Percentiles rank a stretch among this genome's conserved stretches.
These are phyloP conservation scores for Phenganax marumi DNA, from an alignment of 92 coral and sea anemone species.

Conservation along the genomic window DNA sequence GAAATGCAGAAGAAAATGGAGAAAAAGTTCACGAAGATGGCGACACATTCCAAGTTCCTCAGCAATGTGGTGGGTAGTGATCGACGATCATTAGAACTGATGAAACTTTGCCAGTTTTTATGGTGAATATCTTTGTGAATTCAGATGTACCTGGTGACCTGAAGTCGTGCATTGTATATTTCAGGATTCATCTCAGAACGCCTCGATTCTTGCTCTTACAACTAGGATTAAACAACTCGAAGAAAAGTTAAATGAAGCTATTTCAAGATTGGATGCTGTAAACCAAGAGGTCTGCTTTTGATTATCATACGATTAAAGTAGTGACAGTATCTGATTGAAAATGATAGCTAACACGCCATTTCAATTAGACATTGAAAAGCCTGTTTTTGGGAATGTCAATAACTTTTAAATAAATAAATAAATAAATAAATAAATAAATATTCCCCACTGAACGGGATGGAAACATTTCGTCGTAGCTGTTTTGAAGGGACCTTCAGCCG, in stretches of 20 bases:
- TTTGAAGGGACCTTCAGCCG: no score
- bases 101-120: background rate
- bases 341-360: no score
- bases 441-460: background rate
- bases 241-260: slow-evolving; percentile 22
- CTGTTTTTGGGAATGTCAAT: no score
- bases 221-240: slow-evolving; percentile 10
- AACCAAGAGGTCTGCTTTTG: slow-evolving; percentile 30
- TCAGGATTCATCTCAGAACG: slow-evolving; percentile 24
- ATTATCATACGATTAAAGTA: background rate
- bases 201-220: slow-evolving; percentile 34
- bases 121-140: background rate
- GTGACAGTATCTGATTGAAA: no score
- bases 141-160: background rate
- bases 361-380: background rate
- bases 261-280: background rate
- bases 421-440: background rate
- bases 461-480: no score
- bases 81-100: background rate
- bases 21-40: slow-evolving; percentile 71
- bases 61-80: slow-evolving; percentile 69
- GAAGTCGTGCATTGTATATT: background rate
- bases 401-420: no score
- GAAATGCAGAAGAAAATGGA: slow-evolving; percentile 90
- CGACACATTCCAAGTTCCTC: slow-evolving; percentile 82